Evolutionary conservation across 2,797 vertebrate genomes (phyloP), one percentile per base, ranked within the genome.

Genomic region (Botia kubotai): DNA sequence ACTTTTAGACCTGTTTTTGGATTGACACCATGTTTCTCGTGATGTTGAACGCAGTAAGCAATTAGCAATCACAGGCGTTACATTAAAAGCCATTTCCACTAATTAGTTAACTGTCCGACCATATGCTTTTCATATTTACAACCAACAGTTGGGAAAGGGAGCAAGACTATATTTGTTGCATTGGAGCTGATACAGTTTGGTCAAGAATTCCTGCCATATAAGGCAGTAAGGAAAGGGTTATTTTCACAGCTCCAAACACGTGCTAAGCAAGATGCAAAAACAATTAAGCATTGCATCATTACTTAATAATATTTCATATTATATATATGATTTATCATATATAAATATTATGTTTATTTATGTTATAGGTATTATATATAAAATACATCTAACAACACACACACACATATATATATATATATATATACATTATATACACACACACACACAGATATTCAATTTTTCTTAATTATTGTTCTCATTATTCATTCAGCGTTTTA

Each of bases 121-220:
- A 16, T 48, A 52, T 78, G 8, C 43, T 62, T 63, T 29, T 53
- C 39, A 65, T 19, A 63, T 72, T 72, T 16, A 65, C 16, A 52
- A 66, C 29, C 58, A 55, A 65, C 58, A 58, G 50, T 58, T 73
- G 23, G 19, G 19, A 57, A 73, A 48, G 53, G 2, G 4, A 67
- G 71, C 50, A 46, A 58, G 52, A 58, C 79, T 74, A 80, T 73
- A 80, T 80, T 60, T 66, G 63, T 80, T 80, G 36, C 71, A 74
- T 46, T 23, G 60, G 46, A 79, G 4, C 77, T 79, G 60, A 79
- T 79, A 46, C 66, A 66, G 77, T 79, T 72, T 79, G 21, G 77
- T 29, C 69, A 72, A 79, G 77, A 80, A 74, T 80, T 65, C 79
- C 46, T 67, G 63, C 79, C 79, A 74, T 74, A 74, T 67, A 74